Base-by-base conservation (phyloP, 2,888 invertebrate genomes). In the Hemaris fuciformis region DNA sequence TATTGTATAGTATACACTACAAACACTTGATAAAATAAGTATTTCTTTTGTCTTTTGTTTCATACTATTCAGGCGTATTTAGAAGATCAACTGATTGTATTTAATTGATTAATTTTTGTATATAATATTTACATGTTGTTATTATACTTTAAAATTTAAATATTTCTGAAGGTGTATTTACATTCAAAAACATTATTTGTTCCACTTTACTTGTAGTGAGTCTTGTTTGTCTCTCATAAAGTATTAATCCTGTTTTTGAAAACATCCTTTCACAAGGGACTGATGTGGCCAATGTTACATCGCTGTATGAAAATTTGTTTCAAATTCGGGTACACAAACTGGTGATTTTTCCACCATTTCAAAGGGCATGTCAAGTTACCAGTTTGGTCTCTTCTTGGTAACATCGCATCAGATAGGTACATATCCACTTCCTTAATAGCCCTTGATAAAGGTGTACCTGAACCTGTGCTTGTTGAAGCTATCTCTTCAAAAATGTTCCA, bases 391-490 rank as follows among this genome's bases (percentile, higher is more conserved):
- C 64, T 66, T 42, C 66, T 34, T 7, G 67, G 68, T 41, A 70
- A 18, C 2, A 68, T 15, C 4, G 68, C 69, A 43, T 69, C 67
- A 27, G 59, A 27, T 3, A 64, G 45, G 53, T 70, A 72, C 62
- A 63, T 67, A 22, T 70, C 65, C 15, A 69, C 62, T 45, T 72
- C 69, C 48, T 65, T 66, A n/a, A 70, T 70, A 3, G 68, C 68
- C 31, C 46, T 64, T 22, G 72, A 66, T 4, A 66, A 63, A n/a
- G 67, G 67, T 41, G 67, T 68, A 42, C 69, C 68, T 38, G 10
- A 13, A 38, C 10, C 13, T 60, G 45, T 59, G 48, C 53, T 60
- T 38, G 42, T 34, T 13, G 23, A 60, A 4, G 64, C 46, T 8
- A 66, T 53, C 25, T 62, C 57, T 20, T 71, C 66, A 64, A 71